phyloP scores from a whole-genome alignment of 2,888 invertebrate species.

The Drosophila anomelani region DNA sequence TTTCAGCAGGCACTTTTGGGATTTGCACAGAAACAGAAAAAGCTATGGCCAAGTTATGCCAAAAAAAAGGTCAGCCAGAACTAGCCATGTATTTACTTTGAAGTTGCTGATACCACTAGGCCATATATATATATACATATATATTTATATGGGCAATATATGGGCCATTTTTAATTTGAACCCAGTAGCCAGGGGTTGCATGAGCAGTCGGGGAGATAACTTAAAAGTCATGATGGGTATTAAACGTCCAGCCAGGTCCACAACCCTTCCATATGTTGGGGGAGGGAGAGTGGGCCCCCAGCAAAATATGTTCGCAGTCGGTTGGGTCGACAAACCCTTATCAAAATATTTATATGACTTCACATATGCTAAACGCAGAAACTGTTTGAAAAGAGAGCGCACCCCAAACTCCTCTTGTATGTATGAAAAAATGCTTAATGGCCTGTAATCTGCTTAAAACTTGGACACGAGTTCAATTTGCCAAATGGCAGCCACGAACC shows the following conservation, averaged over 20 bases:
- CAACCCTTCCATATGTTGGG: slow-evolving; percentile 48
- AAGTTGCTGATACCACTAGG: slow-evolving; percentile 54
- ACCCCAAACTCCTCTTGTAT: slow-evolving; percentile 6
- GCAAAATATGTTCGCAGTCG: slow-evolving; percentile 62
- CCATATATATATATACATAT: neutral
- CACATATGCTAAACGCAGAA: slow-evolving; percentile 72
- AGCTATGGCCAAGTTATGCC: neutral
- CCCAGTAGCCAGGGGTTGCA: slow-evolving; percentile 15
- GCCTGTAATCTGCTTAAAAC: slow-evolving; percentile 82
- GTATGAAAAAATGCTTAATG: slow-evolving; percentile 77
- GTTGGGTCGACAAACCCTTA: slow-evolving; percentile 76
- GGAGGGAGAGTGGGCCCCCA: slow-evolving; percentile 13
- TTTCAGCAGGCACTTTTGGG: slow-evolving; percentile 74
- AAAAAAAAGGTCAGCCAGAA: slow-evolving; percentile 54
- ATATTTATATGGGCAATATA: slow-evolving; percentile 15
- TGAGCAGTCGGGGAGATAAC: slow-evolving; percentile 59
- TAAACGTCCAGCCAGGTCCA: slow-evolving; percentile 45
- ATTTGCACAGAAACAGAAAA: slow-evolving; percentile 46
- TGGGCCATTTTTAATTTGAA: slow-evolving; percentile 64
- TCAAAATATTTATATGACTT: slow-evolving; percentile 81
- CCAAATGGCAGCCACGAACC: slow-evolving; percentile 63
- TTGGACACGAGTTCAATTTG: slow-evolving; percentile 80
- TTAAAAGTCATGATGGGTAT: slow-evolving; percentile 81
- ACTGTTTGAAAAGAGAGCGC: slow-evolving; percentile 51
- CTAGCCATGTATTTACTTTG: slow-evolving; percentile 55